A percentile compares a stretch with the other conserved stretches of the same genome.
Conservation (phyloP, 2,888 invertebrate species). For the Leucoma salicis region DNA sequence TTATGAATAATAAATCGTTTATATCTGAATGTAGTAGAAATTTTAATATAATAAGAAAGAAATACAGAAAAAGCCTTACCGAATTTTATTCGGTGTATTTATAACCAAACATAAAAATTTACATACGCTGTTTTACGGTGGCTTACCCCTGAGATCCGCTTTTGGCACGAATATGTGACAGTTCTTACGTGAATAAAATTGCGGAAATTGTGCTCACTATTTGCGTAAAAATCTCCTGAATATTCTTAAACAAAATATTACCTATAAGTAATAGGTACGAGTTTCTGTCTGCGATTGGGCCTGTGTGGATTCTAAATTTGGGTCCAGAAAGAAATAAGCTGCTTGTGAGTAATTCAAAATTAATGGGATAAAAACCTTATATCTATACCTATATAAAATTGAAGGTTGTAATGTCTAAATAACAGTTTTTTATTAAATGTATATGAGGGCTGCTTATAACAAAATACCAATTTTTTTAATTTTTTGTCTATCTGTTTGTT, state of each 20-base stretch:
- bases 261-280: not conserved
- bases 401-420: too few species aligned
- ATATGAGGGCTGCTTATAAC: too few species aligned
- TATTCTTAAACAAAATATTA: not conserved
- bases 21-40: too few species aligned
- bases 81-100: slow-evolving; percentile 5
- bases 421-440: too few species aligned
- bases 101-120: slow-evolving; percentile 21
- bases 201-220: slow-evolving; percentile 5
- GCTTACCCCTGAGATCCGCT: slow-evolving; percentile 21
- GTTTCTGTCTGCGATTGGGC: too few species aligned
- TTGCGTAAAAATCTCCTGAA: not conserved
- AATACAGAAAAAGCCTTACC: not conserved
- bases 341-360: too few species aligned
- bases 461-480: too few species aligned
- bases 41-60: not conserved
- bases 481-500: too few species aligned
- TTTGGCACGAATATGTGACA: slow-evolving; percentile 14
- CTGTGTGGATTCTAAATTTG: not conserved
- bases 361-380: too few species aligned
- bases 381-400: too few species aligned
- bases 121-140: slow-evolving; percentile 21
- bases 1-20: too few species aligned
- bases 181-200: slow-evolving; percentile 23
- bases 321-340: too few species aligned